phyloP scores from a whole-genome alignment of 1,140 invertebrate genomes.

The Goniozus legneri region DNA sequence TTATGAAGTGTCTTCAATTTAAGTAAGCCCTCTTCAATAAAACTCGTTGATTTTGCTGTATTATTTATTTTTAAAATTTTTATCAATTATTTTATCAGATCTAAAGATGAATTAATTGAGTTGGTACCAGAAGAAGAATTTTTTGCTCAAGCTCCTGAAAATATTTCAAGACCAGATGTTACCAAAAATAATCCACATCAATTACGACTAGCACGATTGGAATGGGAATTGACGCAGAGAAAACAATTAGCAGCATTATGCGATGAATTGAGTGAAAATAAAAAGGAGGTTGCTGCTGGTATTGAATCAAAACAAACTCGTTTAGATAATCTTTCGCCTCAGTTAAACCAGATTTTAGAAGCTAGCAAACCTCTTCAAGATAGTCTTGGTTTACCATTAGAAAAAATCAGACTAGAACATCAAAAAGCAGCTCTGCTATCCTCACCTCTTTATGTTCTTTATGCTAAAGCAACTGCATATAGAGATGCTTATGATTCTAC shows the following conservation, averaged over 20 bases:
- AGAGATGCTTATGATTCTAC: conserved; percentile 67
- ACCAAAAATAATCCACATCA: conserved; percentile 73
- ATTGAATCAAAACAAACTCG: conserved; percentile 79
- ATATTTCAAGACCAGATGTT: conserved; percentile 65
- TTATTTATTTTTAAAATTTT: conserved; percentile 4
- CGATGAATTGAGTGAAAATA: conserved; percentile 71
- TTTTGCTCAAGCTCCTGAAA: conserved; percentile 74
- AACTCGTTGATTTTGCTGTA: conserved; percentile 2
- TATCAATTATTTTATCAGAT: conserved; percentile 57
- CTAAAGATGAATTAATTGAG: conserved; percentile 91
- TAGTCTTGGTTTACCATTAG: conserved; percentile 77
- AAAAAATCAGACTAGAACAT: conserved; percentile 73
- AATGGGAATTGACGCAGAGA: conserved; percentile 89
- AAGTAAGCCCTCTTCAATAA: conserved; percentile 58
- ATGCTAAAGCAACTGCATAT: conserved; percentile 81
- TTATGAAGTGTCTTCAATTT: conserved; percentile 89
- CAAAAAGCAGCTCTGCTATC: conserved; percentile 74
- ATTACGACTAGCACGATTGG: conserved; percentile 77
- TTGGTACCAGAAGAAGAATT: conserved; percentile 83
- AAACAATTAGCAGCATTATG: conserved; percentile 77
- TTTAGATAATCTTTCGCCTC: conserved; percentile 78
- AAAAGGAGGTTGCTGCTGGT: conserved; percentile 70
- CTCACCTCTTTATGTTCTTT: conserved; percentile 82
- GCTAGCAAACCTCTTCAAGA: conserved; percentile 88
- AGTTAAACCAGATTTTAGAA: conserved; percentile 70